phyloP scores from a whole-genome alignment of 1,140 invertebrate species.

The Drosophila baimaii region DNA sequence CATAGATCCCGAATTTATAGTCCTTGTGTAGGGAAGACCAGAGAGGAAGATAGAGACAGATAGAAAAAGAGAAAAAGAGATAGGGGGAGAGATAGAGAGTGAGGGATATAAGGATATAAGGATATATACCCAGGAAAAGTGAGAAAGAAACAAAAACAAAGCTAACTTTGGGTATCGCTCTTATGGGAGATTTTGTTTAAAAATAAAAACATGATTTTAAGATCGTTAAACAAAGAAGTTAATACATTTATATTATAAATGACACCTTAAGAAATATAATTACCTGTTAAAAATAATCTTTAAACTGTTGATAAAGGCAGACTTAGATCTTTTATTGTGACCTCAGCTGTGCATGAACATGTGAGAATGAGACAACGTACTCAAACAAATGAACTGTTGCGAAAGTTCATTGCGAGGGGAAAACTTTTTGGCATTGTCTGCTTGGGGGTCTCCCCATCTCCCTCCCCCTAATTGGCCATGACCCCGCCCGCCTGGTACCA shows the following conservation, averaged over 20 bases:
- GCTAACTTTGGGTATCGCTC: no score
- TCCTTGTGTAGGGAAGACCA: no score
- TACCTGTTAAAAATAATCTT: background rate
- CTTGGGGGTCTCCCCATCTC: constrained; percentile 1
- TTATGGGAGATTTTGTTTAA: no score
- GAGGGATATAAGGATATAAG: background rate
- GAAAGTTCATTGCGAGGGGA: constrained; percentile 64
- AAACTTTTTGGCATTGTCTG: constrained; percentile 70
- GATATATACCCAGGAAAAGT: no score
- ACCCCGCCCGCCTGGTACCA: constrained; percentile 3
- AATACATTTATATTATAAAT: background rate
- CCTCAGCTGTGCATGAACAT: background rate
- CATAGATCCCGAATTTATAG: no score
- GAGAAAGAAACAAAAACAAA: no score
- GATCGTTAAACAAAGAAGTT: no score
- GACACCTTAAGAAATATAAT: background rate
- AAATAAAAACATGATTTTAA: no score
- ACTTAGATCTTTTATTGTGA: background rate
- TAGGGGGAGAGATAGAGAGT: background rate
- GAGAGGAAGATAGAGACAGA: background rate
- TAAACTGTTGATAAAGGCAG: background rate
- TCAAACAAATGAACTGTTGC: constrained; percentile 50
- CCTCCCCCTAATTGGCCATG: constrained; percentile 20
- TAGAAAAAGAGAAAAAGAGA: background rate
- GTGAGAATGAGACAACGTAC: constrained; percentile 15